phyloP scores from a whole-genome alignment of 2,797 vertebrate species.

The Eidolon dupreanum region DNA sequence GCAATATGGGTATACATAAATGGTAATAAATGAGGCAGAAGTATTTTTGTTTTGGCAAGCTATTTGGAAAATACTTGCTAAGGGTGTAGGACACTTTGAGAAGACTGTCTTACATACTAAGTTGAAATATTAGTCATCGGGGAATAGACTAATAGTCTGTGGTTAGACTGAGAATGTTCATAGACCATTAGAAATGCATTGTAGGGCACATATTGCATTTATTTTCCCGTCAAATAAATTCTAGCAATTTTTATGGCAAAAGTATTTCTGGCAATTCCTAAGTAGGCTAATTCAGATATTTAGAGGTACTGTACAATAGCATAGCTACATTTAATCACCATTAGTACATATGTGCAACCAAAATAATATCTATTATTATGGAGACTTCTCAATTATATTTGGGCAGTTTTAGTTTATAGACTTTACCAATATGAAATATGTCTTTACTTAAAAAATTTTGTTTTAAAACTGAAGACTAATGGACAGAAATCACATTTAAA shows the following conservation, averaged over 20 bases:
- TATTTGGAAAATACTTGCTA: conserved; percentile 53
- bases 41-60: conserved; percentile 20
- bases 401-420: background rate
- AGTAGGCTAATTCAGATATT: background rate
- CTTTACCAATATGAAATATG: background rate
- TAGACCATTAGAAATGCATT: conserved; percentile 19
- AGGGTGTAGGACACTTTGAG: background rate
- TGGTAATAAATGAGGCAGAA: background rate
- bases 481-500: background rate
- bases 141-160: background rate
- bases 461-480: background rate
- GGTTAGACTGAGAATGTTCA: conserved; percentile 11
- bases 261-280: background rate
- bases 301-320: background rate
- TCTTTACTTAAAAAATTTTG: background rate
- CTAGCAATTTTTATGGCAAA: background rate
- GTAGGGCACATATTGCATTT: background rate
- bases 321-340: background rate
- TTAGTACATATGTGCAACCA: background rate
- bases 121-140: conserved; percentile 4
- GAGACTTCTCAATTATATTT: background rate
- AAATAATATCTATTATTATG: background rate
- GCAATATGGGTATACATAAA: background rate
- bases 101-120: background rate
- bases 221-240: conserved; percentile 25